phyloP scores from a whole-genome alignment of 1,140 invertebrate species.

The Anastrepha obliqua region DNA sequence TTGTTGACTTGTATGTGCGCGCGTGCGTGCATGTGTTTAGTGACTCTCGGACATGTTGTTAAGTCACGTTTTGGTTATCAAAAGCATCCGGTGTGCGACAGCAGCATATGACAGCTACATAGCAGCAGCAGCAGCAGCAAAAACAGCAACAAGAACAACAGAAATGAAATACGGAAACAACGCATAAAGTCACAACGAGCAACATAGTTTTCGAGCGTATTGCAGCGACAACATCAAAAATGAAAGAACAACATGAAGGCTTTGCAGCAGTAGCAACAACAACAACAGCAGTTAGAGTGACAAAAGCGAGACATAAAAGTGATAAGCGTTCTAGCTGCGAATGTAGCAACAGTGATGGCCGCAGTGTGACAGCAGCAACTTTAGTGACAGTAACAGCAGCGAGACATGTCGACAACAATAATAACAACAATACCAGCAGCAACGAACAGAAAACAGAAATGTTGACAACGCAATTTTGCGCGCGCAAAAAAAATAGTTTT shows the following conservation, averaged over 20 bases:
- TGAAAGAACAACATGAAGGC: background rate
- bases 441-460: background rate
- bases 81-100: constrained; percentile 39
- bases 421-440: background rate
- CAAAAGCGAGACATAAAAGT: constrained; percentile 42
- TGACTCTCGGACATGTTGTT: background rate
- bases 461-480: constrained; percentile 23
- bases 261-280: background rate
- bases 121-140: background rate
- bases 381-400: constrained; percentile 15
- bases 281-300: constrained; percentile 10
- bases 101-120: constrained; percentile 28
- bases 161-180: background rate
- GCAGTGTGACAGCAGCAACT: constrained; percentile 23
- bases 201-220: background rate
- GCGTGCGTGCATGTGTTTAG: background rate
- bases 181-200: background rate
- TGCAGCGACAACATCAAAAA: background rate
- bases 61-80: constrained; percentile 52
- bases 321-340: constrained; percentile 30
- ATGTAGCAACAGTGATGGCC: constrained; percentile 27
- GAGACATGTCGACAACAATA: constrained; percentile 15
- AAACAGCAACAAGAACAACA: background rate
- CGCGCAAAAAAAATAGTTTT: constrained; percentile 18
- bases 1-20: background rate